Evolutionary conservation across 2,888 invertebrate genomes (phyloP).

Genomic region (Pollenia amentaria): DNA sequence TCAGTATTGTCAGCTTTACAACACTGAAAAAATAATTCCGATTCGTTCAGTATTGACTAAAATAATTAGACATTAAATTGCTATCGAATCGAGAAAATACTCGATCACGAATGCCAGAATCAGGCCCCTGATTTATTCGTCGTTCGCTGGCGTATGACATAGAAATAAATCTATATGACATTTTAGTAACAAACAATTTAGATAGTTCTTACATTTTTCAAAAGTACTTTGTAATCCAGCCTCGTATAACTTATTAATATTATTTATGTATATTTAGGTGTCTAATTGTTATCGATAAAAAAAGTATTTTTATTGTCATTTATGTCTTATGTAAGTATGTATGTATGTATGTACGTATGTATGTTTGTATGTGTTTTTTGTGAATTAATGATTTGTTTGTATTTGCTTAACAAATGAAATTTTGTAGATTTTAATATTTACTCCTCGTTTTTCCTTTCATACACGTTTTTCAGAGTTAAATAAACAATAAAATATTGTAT

Average conservation of each 20-base stretch:
- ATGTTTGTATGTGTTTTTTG: background rate
- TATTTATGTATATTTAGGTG: background rate
- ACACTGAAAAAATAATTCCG: no score
- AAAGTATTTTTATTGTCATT: slow-evolving; percentile 17
- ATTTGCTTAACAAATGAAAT: slow-evolving; percentile 51
- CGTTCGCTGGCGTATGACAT: no score
- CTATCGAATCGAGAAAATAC: no score
- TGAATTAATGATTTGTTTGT: slow-evolving; percentile 57
- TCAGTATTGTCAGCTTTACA: no score
- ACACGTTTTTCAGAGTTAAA: slow-evolving; percentile 5
- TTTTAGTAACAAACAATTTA: no score
- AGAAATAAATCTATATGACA: no score
- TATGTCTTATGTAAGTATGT: background rate
- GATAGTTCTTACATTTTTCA: no score
- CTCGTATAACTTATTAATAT: background rate
- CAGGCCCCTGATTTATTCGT: no score
- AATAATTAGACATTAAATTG: no score
- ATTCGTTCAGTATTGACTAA: no score
- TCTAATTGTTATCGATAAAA: slow-evolving; percentile 17
- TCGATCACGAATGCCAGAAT: no score
- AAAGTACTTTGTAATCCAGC: background rate
- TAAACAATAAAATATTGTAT: slow-evolving; percentile 35
- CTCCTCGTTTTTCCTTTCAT: slow-evolving; percentile 28
- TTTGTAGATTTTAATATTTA: slow-evolving; percentile 59
- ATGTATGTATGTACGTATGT: no score